Evolutionary conservation across 2,797 vertebrate genomes (phyloP).

Genomic region (Dryobates pubescens): DNA sequence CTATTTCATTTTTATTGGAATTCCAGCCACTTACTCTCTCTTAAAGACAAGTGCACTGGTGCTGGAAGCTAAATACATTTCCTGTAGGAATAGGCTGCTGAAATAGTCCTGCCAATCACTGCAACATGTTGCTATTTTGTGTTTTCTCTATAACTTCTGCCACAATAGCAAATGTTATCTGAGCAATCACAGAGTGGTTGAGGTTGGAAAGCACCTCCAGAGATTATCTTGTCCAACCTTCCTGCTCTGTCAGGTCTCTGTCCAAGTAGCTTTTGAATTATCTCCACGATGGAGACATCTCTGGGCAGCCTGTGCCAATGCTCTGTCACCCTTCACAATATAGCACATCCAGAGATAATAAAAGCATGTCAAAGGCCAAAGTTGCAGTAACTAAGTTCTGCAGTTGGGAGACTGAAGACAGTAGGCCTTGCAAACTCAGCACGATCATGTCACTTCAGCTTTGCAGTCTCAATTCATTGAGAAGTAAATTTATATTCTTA

Average conservation of each 20-base stretch:
- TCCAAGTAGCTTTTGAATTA: not conserved
- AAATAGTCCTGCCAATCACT: not conserved
- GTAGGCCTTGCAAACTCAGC: not conserved
- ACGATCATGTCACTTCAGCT: not conserved
- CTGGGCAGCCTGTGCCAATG: not conserved
- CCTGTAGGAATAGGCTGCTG: not conserved
- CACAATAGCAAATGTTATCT: not conserved
- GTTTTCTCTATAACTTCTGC: not conserved
- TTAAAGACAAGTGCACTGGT: not conserved
- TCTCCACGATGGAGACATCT: not conserved
- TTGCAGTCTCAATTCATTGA: not conserved
- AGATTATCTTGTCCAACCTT: not conserved
- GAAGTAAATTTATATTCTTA: not conserved
- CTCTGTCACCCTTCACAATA: not conserved
- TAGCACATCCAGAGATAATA: not conserved
- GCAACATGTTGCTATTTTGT: not conserved
- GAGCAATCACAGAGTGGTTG: not conserved
- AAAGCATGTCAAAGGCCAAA: not conserved
- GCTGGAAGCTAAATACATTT: not conserved
- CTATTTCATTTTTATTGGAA: not conserved
- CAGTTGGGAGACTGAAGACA: not conserved
- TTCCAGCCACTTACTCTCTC: not conserved
- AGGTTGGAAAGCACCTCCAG: not conserved
- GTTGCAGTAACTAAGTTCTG: not conserved
- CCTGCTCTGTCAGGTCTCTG: not conserved